phyloP scores from a whole-genome alignment of 2,797 vertebrate genomes.

The Karalla daura region DNA sequence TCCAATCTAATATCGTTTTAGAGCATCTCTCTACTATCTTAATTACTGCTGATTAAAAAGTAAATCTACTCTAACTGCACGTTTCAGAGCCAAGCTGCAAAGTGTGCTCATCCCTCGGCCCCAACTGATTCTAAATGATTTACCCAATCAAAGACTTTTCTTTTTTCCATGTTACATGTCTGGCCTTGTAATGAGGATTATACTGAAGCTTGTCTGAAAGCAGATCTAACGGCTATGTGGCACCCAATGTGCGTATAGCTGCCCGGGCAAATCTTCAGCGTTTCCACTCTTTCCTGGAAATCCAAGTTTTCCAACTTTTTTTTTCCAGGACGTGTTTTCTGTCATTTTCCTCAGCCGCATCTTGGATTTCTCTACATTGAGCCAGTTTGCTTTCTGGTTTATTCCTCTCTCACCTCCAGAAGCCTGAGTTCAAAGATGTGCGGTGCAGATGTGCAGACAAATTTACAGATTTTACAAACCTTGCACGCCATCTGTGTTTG shows the following conservation, averaged over 20 bases:
- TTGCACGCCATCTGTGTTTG: not conserved
- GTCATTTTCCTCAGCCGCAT: too few relatives aligned
- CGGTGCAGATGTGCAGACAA: too few relatives aligned
- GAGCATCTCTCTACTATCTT: not conserved
- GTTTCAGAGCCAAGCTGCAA: not conserved
- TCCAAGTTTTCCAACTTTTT: too few relatives aligned
- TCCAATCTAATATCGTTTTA: not conserved
- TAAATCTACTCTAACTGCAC: constrained; percentile 1
- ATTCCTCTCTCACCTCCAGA: too few relatives aligned
- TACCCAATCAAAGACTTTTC: not conserved
- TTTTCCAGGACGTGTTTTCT: too few relatives aligned
- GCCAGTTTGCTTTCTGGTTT: too few relatives aligned
- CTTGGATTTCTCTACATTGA: too few relatives aligned
- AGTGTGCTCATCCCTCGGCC: not conserved
- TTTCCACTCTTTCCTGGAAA: too few relatives aligned
- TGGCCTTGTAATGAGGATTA: constrained; percentile 22
- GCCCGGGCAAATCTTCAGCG: constrained; percentile 25
- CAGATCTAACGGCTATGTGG: not conserved
- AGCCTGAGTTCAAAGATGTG: too few relatives aligned
- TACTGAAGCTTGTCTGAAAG: not conserved
- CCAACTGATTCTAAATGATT: not conserved
- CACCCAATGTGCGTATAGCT: constrained; percentile 1
- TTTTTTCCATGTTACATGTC: not conserved
- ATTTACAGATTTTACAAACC: too few relatives aligned
- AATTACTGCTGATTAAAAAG: not conserved